Conservation (phyloP, 2,797 vertebrate species). For the Anniella stebbinsi region DNA sequence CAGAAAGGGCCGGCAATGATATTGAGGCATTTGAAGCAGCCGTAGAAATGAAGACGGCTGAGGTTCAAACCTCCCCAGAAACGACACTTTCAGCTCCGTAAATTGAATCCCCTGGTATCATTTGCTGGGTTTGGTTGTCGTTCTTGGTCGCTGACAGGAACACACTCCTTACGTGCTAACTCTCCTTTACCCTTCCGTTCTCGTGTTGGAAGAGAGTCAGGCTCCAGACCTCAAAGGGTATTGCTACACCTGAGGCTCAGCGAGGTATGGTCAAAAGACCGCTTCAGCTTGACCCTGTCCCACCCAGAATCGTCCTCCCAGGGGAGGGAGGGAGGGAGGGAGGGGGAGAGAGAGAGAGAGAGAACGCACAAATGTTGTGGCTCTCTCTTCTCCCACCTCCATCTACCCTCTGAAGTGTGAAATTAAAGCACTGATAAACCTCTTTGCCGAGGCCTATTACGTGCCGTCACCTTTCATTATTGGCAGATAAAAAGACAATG, state of each 20-base stretch:
- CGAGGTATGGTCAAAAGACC: accelerated
- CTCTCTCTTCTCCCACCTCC: neutral
- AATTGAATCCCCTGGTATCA: neutral
- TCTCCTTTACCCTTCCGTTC: neutral
- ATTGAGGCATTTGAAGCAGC: neutral
- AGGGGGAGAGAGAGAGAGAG: neutral
- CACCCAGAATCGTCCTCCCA: neutral
- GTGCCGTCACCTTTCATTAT: slow-evolving; percentile 84
- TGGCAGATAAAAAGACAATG: slow-evolving; percentile 73
- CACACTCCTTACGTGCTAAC: no score
- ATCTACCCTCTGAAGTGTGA: slow-evolving; percentile 80
- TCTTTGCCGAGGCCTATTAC: slow-evolving; percentile 76
- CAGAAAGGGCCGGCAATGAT: neutral
- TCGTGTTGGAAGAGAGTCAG: neutral
- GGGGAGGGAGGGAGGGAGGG: neutral
- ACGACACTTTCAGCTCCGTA: neutral
- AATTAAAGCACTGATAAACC: slow-evolving; percentile 88
- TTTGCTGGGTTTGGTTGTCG: neutral
- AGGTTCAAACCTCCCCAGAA: neutral
- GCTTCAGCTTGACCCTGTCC: neutral
- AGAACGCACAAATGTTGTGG: accelerated
- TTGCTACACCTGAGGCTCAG: no score
- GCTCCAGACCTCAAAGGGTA: neutral
- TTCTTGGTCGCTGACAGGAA: neutral
- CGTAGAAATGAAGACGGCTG: no score